These are phyloP conservation scores for Sesia apiformis DNA, from an alignment of 2,888 invertebrate species.

Conservation along the genomic window DNA sequence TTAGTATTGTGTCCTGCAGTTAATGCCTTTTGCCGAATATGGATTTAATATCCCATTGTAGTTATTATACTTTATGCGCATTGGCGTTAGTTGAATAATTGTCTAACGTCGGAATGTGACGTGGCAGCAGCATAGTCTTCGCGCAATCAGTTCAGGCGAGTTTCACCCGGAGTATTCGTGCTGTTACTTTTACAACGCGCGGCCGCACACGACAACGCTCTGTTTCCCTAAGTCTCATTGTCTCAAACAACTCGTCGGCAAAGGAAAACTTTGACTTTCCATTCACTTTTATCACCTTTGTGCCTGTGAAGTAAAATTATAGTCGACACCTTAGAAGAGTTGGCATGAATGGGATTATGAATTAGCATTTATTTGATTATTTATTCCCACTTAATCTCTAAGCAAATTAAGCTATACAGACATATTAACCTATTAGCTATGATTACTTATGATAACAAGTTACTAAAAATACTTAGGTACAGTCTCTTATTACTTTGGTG, in stretches of 20 bases:
- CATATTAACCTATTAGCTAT: too few species aligned
- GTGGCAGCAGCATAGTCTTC: conserved; percentile 27
- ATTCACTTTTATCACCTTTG: conserved; percentile 14
- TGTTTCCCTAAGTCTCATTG: conserved; percentile 69
- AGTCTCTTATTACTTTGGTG: too few species aligned
- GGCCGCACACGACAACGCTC: conserved; percentile 68
- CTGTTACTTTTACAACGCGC: conserved; percentile 73
- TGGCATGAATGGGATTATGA: too few species aligned
- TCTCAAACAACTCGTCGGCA: conserved; percentile 38
- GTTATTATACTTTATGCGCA: too few species aligned
- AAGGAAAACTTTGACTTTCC: conserved; percentile 65
- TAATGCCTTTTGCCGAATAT: neutral
- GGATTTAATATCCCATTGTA: too few species aligned
- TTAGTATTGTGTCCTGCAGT: neutral
- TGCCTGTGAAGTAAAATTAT: neutral
- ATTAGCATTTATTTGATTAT: too few species aligned
- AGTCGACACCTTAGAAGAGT: too few species aligned
- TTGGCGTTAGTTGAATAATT: conserved; percentile 24
- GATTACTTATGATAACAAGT: too few species aligned
- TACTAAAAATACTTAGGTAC: too few species aligned
- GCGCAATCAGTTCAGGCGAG: conserved; percentile 65
- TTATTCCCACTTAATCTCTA: too few species aligned
- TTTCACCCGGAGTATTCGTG: conserved; percentile 72
- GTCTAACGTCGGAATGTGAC: conserved; percentile 50
- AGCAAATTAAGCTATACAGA: too few species aligned